Conservation (phyloP, 1,140 invertebrate genomes). For the Bombus confusus region DNA sequence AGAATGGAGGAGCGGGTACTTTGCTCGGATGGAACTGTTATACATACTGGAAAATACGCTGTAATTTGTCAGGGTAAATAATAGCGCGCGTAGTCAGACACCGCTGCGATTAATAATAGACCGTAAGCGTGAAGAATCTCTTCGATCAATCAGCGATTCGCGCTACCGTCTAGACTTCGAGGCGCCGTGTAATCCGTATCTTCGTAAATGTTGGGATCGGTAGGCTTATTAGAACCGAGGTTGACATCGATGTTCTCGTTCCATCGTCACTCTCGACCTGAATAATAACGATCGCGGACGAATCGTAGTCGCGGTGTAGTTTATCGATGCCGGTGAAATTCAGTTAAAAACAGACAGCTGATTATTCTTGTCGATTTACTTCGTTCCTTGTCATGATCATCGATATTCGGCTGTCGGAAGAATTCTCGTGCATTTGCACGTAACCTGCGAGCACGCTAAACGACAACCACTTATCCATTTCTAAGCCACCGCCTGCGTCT, state of each 20-base stretch:
- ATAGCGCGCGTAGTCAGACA: no score
- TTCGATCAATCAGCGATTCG: conserved; percentile 11
- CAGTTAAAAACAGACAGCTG: background rate
- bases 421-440: background rate
- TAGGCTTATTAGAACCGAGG: conserved; percentile 3
- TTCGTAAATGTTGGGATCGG: conserved; percentile 51
- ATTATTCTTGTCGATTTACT: background rate
- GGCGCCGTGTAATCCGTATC: conserved; percentile 1
- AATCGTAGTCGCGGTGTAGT: background rate
- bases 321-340: background rate
- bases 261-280: background rate
- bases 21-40: no score
- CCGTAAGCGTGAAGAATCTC: background rate
- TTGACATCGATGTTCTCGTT: background rate
- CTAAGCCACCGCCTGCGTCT: background rate
- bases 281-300: background rate
- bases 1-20: background rate
- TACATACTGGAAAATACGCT: background rate
- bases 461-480: conserved; percentile 4
- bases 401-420: background rate
- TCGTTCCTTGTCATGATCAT: background rate
- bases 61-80: background rate
- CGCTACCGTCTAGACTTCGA: background rate
- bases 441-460: no score
- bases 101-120: background rate